Evolutionary conservation across 1,140 invertebrate genomes (phyloP), one percentile per base, ranked within the genome.

Genomic region (Cydia fagiglandana): DNA sequence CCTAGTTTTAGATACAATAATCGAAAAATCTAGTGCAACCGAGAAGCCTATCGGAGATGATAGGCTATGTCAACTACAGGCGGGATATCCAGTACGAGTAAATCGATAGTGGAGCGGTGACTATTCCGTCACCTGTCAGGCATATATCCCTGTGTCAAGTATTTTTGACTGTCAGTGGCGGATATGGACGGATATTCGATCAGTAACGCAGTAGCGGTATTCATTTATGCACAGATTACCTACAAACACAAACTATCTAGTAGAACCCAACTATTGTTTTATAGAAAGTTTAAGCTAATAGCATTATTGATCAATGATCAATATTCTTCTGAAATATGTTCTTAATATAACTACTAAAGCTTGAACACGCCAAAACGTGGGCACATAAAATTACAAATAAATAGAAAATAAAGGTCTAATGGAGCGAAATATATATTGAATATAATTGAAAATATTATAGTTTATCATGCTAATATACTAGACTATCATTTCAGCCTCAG

Each of bases 1-100:
- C 83, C 90, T 90, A 91, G 88, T 91, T 79, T 84, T 85, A 85
- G 86, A 85, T 74, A 78, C 89, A 89, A 87, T 83, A 86, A 89
- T 89, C 80, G 84, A 88, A 90, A 91, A 90, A 89, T 83, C 88
- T 86, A 83, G 77, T 79, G 45, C 75, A 70, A 41, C 73, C 76
- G 82, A 78, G 83, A 83, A 80, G 85, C 83, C 83, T 81, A 79
- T 64, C 47, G 41, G 10, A 12, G n/a, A 77, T 78, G 83, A 82
- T 79, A 73, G 79, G 17, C 17, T 75, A 78, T 83, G 85, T 86
- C 85, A 83, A 80, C 77, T 80, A 73, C 84, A 85, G 38, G 68
- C 13, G 45, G 73, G 38, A 73, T 76, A 76, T 78, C 74, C 50
- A 34, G 50, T 45, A 24, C 24, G 24, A 24, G 24, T 73, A 79